Evolutionary conservation across 2,888 invertebrate species (phyloP), one percentile per base, ranked within the genome.

Genomic region (Perizoma affinitatum): DNA sequence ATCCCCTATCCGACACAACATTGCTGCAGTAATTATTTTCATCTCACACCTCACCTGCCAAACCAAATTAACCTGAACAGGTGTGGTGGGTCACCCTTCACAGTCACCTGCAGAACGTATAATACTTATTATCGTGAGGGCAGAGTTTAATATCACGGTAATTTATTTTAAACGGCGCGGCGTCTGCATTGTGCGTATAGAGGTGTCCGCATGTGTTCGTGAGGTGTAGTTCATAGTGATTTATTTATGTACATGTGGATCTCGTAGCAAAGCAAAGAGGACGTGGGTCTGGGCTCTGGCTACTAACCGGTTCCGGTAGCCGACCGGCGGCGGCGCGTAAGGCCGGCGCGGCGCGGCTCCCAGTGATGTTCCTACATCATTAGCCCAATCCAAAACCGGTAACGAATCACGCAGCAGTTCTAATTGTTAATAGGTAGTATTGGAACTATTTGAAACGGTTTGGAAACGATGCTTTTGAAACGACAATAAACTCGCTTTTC

Each of bases 381-480:
- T 81, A 81, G 80, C 77, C 78, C 79, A 82, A 78, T 81, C 76
- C 73, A 80, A 80, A 86, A 86, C 86, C 83, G 84, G 84, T 85
- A 84, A 82, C 61, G 54, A 67, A 56, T 61, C 57, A 57, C 58
- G 57, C 50, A 57, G 58, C 52, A 54, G 60, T 65, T 65, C 65
- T 69, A 69, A 67, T 63, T 69, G 61, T 62, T 61, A 56, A 50
- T 63, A 67, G 22, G 22, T 22, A 22, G 62, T 61, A 66, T 62
- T 61, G 52, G 40, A 43, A 61, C 43, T 54, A 53, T 59, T 65
- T 48, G 52, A 38, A 43, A 61, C 43, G 54, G 54, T 59, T 65
- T 48, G 44, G 51, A 61, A 57, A 55, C 57, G 36, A 58, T 55
- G 53, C 52, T 42, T 58, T 58, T 48, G 63, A 11, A 53, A 58